These are phyloP conservation scores for Paraplagusia blochii DNA, from an alignment of 2,113 vertebrate species.

Conservation along the genomic window DNA sequence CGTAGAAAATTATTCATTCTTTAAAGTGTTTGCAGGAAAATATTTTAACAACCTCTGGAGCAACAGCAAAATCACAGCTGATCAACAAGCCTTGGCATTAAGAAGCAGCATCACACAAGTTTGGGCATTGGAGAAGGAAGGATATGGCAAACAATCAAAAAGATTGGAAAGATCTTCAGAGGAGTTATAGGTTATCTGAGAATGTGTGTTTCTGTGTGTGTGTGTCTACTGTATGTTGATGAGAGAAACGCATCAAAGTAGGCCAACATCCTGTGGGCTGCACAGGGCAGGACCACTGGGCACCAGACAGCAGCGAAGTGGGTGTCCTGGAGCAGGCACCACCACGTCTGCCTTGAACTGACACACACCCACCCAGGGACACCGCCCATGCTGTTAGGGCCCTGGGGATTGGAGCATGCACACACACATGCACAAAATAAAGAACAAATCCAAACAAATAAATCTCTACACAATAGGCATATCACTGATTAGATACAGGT, in stretches of 20 bases:
- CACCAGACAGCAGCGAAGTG: constrained; percentile 57
- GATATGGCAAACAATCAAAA: constrained; percentile 26
- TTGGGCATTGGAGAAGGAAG: constrained; percentile 15
- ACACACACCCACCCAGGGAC: constrained; percentile 32
- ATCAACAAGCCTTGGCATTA: constrained; percentile 23
- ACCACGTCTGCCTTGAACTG: constrained; percentile 42
- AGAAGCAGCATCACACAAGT: constrained; percentile 22
- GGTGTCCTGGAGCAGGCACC: constrained; percentile 65
- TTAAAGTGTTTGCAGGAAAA: background rate
- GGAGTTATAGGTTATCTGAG: no score
- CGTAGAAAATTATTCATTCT: no score
- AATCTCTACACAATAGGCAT: background rate
- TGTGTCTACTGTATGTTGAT: constrained; percentile 30
- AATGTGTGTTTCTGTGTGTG: constrained; percentile 15
- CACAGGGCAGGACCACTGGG: constrained; percentile 63
- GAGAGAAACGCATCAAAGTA: constrained; percentile 61
- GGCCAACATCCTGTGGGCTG: constrained; percentile 66
- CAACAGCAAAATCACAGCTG: background rate
- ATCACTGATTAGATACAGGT: no score
- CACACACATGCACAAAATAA: constrained; percentile 17
- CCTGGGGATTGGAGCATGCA: no score
- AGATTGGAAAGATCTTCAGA: constrained; percentile 48
- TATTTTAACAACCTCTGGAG: background rate
- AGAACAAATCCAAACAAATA: no score
- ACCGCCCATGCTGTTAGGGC: no score